Conservation (phyloP, 2,797 vertebrate genomes). For the Columba guinea region DNA sequence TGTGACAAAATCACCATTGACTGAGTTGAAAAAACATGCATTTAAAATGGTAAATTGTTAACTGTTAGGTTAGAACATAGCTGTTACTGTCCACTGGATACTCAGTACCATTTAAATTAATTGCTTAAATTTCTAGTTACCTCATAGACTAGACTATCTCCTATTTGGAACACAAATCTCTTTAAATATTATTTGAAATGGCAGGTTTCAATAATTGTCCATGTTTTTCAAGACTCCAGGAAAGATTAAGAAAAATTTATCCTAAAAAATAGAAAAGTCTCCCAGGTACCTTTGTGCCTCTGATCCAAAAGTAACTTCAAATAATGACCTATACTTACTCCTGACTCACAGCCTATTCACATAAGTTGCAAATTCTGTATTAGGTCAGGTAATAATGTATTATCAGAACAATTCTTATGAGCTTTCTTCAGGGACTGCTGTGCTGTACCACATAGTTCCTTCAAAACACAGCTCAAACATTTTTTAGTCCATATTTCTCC, state of each 20-base stretch:
- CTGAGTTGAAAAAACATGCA: conserved; percentile 3
- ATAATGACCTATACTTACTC: background rate
- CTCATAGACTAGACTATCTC: conserved; percentile 38
- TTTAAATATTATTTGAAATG: conserved; percentile 36
- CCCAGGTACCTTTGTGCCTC: background rate
- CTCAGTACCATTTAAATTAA: conserved; percentile 58
- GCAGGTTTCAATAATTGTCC: conserved; percentile 7
- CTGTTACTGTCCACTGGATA: conserved; percentile 7
- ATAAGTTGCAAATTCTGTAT: background rate
- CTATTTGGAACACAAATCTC: conserved; percentile 36
- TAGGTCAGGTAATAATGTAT: background rate
- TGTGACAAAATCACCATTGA: background rate
- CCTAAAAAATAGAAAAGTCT: background rate
- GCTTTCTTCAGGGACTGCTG: background rate
- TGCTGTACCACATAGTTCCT: background rate
- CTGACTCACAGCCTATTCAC: background rate
- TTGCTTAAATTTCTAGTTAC: conserved; percentile 54
- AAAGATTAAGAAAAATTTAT: conserved; percentile 29
- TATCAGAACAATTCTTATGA: background rate
- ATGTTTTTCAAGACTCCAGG: conserved; percentile 32
- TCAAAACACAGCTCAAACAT: background rate
- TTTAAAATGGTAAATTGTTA: conserved; percentile 50
- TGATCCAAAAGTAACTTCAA: background rate
- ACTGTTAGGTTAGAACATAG: conserved; percentile 16
- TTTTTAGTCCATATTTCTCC: background rate